phyloP scores from a whole-genome alignment of 2,797 vertebrate species.

The Salmo trutta region DNA sequence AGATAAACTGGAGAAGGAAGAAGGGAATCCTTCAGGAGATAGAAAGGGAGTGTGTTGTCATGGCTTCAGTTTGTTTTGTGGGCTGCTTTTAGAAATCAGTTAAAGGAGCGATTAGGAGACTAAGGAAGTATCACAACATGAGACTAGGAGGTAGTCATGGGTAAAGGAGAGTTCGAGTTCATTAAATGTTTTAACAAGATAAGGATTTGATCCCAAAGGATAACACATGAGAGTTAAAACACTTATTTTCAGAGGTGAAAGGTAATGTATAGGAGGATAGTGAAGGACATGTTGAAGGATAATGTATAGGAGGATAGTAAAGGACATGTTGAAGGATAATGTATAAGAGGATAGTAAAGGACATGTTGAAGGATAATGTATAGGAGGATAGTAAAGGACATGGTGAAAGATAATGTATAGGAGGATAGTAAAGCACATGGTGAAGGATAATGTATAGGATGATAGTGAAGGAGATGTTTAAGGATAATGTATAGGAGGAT shows the following conservation, averaged over 20 bases:
- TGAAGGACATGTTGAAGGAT: too few relatives aligned
- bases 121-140: not conserved
- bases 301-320: too few relatives aligned
- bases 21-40: conserved; percentile 7
- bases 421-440: not conserved
- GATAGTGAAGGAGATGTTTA: not conserved
- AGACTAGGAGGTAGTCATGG: not conserved
- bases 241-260: too few relatives aligned
- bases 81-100: not conserved
- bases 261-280: too few relatives aligned
- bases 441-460: not conserved
- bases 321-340: too few relatives aligned
- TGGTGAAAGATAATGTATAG: not conserved
- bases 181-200: too few relatives aligned
- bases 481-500: too few relatives aligned
- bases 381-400: not conserved
- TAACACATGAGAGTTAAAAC: too few relatives aligned
- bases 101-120: not conserved
- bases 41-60: conserved; percentile 1
- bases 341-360: too few relatives aligned
- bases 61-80: not conserved
- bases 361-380: not conserved
- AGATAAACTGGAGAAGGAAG: not conserved
- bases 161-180: not conserved
- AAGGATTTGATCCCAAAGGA: too few relatives aligned